phyloP scores from a whole-genome alignment of 2,888 invertebrate genomes.

The Agrochola circellaris region DNA sequence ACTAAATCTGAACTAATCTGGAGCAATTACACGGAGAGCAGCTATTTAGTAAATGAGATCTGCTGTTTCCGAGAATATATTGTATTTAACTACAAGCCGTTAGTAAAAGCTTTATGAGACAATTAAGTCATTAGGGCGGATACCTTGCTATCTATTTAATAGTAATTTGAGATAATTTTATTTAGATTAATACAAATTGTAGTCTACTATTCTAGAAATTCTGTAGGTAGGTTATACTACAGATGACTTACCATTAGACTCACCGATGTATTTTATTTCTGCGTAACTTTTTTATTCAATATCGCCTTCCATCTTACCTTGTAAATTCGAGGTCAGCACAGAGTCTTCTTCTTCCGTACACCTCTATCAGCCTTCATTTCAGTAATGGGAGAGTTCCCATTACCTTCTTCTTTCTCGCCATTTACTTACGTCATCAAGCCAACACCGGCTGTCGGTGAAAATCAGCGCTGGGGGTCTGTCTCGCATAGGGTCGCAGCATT shows the following conservation, averaged over 20 bases:
- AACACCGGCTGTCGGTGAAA: no score
- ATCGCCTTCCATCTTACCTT: no score
- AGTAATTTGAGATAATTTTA: not conserved
- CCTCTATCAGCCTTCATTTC: no score
- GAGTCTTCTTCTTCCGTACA: no score
- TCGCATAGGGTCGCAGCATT: no score
- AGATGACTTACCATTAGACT: not conserved
- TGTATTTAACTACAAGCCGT: slow-evolving; percentile 24
- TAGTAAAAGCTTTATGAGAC: slow-evolving; percentile 10
- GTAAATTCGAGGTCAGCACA: no score
- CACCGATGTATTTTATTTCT: not conserved
- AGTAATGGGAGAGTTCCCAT: no score
- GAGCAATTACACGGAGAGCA: slow-evolving; percentile 39
- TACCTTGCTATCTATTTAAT: not conserved
- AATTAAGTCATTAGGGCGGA: slow-evolving; percentile 4
- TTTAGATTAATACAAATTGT: not conserved
- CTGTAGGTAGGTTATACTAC: not conserved
- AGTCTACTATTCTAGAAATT: not conserved
- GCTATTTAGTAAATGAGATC: slow-evolving; percentile 46
- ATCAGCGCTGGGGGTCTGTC: no score
- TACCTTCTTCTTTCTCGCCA: no score
- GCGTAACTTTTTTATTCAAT: not conserved
- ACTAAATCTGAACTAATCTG: slow-evolving; percentile 54
- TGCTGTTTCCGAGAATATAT: slow-evolving; percentile 37
- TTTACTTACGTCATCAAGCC: no score